Conservation (phyloP, 2,888 invertebrate genomes). For the Nebria salina region DNA sequence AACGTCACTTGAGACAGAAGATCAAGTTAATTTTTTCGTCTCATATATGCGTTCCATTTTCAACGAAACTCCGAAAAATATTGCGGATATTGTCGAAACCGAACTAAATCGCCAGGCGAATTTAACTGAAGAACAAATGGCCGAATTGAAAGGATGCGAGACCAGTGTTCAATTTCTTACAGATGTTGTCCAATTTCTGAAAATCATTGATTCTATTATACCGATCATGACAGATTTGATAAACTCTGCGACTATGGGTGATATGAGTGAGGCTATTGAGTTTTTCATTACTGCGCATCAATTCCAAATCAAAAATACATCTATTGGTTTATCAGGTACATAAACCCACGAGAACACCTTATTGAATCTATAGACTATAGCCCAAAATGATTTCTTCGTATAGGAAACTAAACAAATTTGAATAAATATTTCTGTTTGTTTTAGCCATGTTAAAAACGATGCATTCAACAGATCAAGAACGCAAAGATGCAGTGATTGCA, state of each 20-base stretch:
- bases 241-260: slow-evolving; percentile 76
- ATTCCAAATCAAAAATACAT: slow-evolving; percentile 79
- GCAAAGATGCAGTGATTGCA: slow-evolving; percentile 78
- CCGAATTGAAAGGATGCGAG: slow-evolving; percentile 61
- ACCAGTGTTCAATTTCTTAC: slow-evolving; percentile 75
- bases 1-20: slow-evolving; percentile 48
- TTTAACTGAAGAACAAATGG: slow-evolving; percentile 49
- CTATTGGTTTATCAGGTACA: slow-evolving; percentile 70
- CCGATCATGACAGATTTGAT: slow-evolving; percentile 78
- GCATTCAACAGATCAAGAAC: slow-evolving; percentile 80
- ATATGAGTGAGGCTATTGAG: slow-evolving; percentile 88
- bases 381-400: not conserved
- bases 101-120: slow-evolving; percentile 33
- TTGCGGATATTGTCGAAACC: slow-evolving; percentile 36
- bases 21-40: slow-evolving; percentile 51
- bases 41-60: slow-evolving; percentile 51
- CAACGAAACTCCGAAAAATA: slow-evolving; percentile 48
- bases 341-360: not conserved
- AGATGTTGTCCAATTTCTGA: slow-evolving; percentile 60
- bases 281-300: slow-evolving; percentile 85
- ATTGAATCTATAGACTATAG: not conserved
- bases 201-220: slow-evolving; percentile 63
- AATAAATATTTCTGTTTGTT: slow-evolving; percentile 34
- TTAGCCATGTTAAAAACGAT: slow-evolving; percentile 80
- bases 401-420: not conserved